Evolutionary conservation across 2,888 invertebrate genomes (phyloP), one percentile per base, ranked within the genome.

Genomic region (Volucella inflata): DNA sequence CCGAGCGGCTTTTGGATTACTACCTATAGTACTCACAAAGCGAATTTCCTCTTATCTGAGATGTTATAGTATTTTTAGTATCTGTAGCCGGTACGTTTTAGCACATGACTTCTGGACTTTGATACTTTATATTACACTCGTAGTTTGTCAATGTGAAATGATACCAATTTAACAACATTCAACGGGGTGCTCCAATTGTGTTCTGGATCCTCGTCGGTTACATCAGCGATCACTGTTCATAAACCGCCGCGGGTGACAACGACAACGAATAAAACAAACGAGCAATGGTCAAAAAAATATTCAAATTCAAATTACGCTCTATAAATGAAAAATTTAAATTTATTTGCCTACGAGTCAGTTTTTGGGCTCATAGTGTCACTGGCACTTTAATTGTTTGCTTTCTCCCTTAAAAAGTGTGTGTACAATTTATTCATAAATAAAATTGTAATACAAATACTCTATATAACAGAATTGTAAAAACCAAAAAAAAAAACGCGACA

Each of bases 91-190:
- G 21, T 12, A 17, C 10, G 16, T 14, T 30, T 55, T 21, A 55
- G n/a, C 36, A 40, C n/a, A 51, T 55, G 62, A 74, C 72, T 42
- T 62, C 62, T 72, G 62, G 72, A 62, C 62, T 16, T 36, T 62
- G 16, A 67, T 10, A 48, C 70, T 38, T 10, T 9, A 9, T 57
- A 46, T 48, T 44, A 16, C 17, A 44, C 50, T 60, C 60, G 71
- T 51, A 51, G 60, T 11, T 11, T 16, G 60, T 3, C 0, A 21
- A 55, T 68, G 51, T 30, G 64, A 64, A 51, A 65, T 65, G 21
- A 36, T 44, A 11, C 21, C 60, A 60, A 30, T 60, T 60, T 42
- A 17, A 16, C 40, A n/a, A 67, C 12, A n/a, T 53, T 11, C 11
- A 55, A 55, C 36, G 30, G 36, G 50, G 1, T 16, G 4, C 64